Evolutionary conservation across 1,140 invertebrate genomes (phyloP).

Genomic region (Lasioglossum baleicum): DNA sequence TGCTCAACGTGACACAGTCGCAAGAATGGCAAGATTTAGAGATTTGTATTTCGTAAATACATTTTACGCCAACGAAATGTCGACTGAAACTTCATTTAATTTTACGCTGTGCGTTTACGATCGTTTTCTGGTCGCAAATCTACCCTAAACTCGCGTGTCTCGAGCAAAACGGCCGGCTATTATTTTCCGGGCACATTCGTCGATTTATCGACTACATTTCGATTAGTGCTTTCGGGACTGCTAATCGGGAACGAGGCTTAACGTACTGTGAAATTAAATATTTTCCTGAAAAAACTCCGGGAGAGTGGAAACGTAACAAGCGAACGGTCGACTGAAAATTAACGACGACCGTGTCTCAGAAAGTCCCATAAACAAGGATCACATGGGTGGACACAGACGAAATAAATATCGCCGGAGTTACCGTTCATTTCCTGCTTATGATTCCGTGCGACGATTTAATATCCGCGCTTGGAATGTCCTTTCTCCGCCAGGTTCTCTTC

Average conservation of each 20-base stretch:
- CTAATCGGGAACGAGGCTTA: neutral
- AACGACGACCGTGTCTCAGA: neutral
- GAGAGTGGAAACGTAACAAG: constrained; percentile 2
- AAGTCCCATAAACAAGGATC: neutral
- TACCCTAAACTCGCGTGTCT: neutral
- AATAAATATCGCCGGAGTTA: constrained; percentile 4
- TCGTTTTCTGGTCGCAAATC: too few relatives aligned
- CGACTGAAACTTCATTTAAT: too few relatives aligned
- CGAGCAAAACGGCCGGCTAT: neutral
- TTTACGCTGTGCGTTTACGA: too few relatives aligned
- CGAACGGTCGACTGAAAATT: constrained; percentile 30
- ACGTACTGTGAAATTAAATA: constrained; percentile 25
- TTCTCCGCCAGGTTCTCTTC: neutral
- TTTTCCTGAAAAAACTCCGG: neutral
- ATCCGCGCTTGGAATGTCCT: neutral
- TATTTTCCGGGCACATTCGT: too few relatives aligned
- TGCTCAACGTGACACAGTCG: neutral
- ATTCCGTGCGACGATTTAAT: neutral
- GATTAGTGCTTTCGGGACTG: too few relatives aligned
- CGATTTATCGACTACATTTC: too few relatives aligned
- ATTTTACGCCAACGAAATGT: too few relatives aligned
- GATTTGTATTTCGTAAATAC: too few relatives aligned
- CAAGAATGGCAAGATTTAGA: too few relatives aligned
- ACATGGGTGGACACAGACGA: neutral
- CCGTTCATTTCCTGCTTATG: constrained; percentile 29